Evolutionary conservation across 2,888 invertebrate genomes (phyloP), one percentile per base, ranked within the genome.

Genomic region (Molorchus minor): DNA sequence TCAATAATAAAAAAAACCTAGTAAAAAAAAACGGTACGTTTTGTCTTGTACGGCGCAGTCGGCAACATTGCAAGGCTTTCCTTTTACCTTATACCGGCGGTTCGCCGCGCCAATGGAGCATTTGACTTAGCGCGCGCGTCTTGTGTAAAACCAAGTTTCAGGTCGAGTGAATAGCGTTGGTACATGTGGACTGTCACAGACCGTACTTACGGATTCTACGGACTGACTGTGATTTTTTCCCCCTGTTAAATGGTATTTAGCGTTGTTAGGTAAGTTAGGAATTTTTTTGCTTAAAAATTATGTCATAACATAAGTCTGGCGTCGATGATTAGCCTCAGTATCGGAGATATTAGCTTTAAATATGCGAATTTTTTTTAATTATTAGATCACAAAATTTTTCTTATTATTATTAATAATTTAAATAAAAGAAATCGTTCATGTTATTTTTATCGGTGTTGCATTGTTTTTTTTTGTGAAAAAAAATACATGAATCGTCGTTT

Each of bases 111-210:
- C 46, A 45, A 43, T 49, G 52, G 61, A 56, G 64, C 71, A 73
- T 70, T 71, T 61, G 65, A 64, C 67, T 62, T 68, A 63, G 68
- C 68, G 71, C 71, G 71, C 69, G 70, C 71, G 71, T 68, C 69
- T 65, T 52, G 70, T 66, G 41, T 52, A 59, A 41, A 64, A 58
- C 55, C 41, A 60, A 63, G 43, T 60, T 29, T 40, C 29, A 52
- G 60, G 20, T 58, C 63, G 58, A 58, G 60, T 56, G 63, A 60
- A 63, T 63, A 63, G 63, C 63, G 63, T 63, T 60, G 52, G 59
- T 62, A 60, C 60, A 63, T 58, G 63, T 58, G 63, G 52, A 55
- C 60, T 58, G 57, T 52, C 5, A n/a, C 17, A 49, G 38, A 21
- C 29, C 40, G 40, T 41, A 46, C 46, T 46, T 19, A 30, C 52